Conservation (phyloP, 2,888 invertebrate genomes). For the Agrochola circellaris region DNA sequence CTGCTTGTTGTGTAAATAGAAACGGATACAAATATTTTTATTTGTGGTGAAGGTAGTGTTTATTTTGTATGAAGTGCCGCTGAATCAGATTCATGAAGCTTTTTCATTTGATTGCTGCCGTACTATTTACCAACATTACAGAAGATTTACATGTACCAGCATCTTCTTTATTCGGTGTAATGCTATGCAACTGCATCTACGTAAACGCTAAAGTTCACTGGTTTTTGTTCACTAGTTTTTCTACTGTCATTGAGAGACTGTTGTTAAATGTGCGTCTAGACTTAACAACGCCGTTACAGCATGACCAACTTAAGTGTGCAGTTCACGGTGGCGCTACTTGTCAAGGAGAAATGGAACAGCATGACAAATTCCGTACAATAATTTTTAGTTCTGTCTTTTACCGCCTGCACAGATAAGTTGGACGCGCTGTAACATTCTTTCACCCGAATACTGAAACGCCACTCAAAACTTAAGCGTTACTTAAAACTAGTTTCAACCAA, state of each 20-base stretch:
- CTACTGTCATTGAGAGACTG: not conserved
- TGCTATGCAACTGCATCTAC: not conserved
- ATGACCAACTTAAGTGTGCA: no score
- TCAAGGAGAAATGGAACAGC: no score
- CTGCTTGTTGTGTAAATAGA: slow-evolving; percentile 77
- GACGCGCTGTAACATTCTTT: no score
- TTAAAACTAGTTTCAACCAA: no score
- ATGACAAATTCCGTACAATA: no score
- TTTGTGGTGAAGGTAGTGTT: slow-evolving; percentile 11
- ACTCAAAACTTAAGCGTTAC: no score
- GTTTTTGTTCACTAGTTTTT: not conserved
- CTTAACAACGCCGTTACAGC: slow-evolving; percentile 6
- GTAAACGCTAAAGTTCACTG: not conserved
- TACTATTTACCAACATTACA: not conserved
- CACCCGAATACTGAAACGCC: no score
- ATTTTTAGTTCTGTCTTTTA: no score
- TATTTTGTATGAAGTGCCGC: not conserved
- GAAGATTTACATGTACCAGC: not conserved
- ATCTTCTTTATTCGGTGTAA: not conserved
- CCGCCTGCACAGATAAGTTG: no score
- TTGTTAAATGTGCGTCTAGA: not conserved
- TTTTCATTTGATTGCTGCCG: not conserved
- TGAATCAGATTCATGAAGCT: slow-evolving; percentile 8
- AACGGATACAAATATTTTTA: slow-evolving; percentile 71
- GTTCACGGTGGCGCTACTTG: no score